These are phyloP conservation scores for Ramazzottius varieornatus DNA, from an alignment of 2,888 invertebrate genomes.

Conservation along the genomic window DNA sequence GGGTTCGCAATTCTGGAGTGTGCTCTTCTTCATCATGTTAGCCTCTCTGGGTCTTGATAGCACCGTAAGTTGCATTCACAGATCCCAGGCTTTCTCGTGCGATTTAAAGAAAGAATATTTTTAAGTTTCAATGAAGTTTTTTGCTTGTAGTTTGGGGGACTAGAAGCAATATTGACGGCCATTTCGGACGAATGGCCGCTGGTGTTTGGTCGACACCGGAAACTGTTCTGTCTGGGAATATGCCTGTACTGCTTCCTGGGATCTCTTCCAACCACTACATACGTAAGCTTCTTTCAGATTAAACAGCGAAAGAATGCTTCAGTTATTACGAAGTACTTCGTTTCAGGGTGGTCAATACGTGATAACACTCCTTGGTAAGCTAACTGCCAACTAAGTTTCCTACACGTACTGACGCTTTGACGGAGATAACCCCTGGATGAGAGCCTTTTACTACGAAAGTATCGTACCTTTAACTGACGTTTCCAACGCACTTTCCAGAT, in stretches of 20 bases:
- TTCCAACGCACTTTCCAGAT: too few species aligned
- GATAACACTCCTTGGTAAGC: not conserved
- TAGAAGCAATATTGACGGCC: not conserved
- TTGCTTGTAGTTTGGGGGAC: not conserved
- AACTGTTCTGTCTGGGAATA: not conserved
- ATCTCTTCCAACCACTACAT: not conserved
- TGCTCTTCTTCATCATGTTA: not conserved
- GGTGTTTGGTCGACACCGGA: not conserved
- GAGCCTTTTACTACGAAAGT: too few species aligned
- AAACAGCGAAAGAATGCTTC: too few species aligned
- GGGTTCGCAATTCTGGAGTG: constrained; percentile 1
- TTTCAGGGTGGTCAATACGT: constrained; percentile 1
- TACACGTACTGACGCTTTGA: too few species aligned
- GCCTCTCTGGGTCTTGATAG: not conserved
- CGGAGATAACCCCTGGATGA: too few species aligned
- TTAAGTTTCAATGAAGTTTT: not conserved
- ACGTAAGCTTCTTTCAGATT: too few species aligned
- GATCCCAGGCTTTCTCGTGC: not conserved
- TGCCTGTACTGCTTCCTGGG: not conserved
- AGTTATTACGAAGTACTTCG: too few species aligned
- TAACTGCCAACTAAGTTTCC: too few species aligned
- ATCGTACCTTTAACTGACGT: too few species aligned
- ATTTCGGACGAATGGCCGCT: not conserved
- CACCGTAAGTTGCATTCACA: not conserved
- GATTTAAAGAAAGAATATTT: not conserved